Base-by-base conservation (phyloP, 2,888 invertebrate genomes). In the Leptinotarsa tumamoca region DNA sequence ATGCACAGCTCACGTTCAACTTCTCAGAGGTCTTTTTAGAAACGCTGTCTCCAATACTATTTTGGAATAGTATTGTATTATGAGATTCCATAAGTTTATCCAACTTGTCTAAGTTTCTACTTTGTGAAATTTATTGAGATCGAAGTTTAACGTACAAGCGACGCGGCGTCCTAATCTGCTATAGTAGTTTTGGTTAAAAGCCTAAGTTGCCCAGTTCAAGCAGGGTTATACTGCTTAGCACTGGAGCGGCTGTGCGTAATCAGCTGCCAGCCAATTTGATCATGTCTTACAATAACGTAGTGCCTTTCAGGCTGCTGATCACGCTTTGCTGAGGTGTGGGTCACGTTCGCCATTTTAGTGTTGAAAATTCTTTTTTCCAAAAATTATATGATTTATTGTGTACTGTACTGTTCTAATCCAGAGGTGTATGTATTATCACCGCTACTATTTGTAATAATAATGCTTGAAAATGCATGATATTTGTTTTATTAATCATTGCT, bases 401-500 rank as follows among this genome's bases (percentile, higher is more conserved):
- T 89, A 89, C 86, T 89, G 89, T 89, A 89, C 86, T 88, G 88
- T 89, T 89, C 89, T 89, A 89, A 89, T 89, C 89, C 89, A 88
- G 89, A 88, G 88, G 89, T 90, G 89, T 90, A 90, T 90, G 90
- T 90, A 90, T 89, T 87, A 87, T 88, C 88, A 89, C 88, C 89
- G 93, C 93, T 93, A 94, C 93, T 92, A 91, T 92, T 92, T 92
- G 92, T 94, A 94, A 94, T 94, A 94, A 94, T 94, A 94, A 94
- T 94, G 94, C 94, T 94, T 94, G 91, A 91, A 92, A 92, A 93
- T 94, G 94, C 94, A 94, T 94, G 94, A 93, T 93, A 93, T 94
- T 94, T 93, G 94, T 94, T 94, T 94, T 90, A 92, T 91, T 92
- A 91, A 89, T 89, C 87, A 88, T 87, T 85, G 88, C 87, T 88